Conservation (phyloP, 2,888 invertebrate species). For the Rhorus exstirpatorius region DNA sequence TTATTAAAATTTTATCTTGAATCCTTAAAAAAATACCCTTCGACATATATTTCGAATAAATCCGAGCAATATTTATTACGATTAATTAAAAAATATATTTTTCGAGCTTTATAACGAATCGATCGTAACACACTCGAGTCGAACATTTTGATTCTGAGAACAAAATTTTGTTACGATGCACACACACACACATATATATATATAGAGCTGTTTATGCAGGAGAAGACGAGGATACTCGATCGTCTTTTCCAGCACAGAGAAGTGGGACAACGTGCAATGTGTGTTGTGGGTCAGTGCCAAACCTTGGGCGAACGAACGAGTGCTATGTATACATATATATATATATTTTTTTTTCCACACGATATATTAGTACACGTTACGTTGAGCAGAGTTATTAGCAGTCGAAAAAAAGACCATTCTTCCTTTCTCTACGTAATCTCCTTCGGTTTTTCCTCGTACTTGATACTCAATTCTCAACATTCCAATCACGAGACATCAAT, state of each 20-base stretch:
- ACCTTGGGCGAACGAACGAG: conserved; percentile 76
- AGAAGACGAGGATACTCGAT: conserved; percentile 26
- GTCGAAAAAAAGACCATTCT: conserved; percentile 6
- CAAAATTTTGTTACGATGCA: too few species aligned
- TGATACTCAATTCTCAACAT: conserved; percentile 22
- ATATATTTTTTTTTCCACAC: background rate
- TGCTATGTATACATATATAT: conserved; percentile 26
- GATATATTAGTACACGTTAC: background rate
- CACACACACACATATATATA: background rate
- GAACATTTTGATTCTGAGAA: too few species aligned
- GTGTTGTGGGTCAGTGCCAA: conserved; percentile 83
- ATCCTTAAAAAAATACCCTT: too few species aligned
- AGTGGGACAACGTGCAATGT: conserved; percentile 80
- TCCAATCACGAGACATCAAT: conserved; percentile 33
- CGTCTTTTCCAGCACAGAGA: conserved; percentile 65
- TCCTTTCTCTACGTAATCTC: conserved; percentile 10
- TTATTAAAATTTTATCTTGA: too few species aligned
- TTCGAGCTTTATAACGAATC: too few species aligned
- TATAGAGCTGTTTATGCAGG: background rate
- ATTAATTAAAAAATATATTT: too few species aligned
- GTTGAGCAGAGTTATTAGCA: conserved; percentile 6
- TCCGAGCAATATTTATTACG: too few species aligned
- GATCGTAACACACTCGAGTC: too few species aligned
- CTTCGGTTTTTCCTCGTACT: conserved; percentile 10
- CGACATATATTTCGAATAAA: too few species aligned